These are phyloP conservation scores for Azorinus chamasolen DNA, from an alignment of 2,888 invertebrate species.

Conservation along the genomic window DNA sequence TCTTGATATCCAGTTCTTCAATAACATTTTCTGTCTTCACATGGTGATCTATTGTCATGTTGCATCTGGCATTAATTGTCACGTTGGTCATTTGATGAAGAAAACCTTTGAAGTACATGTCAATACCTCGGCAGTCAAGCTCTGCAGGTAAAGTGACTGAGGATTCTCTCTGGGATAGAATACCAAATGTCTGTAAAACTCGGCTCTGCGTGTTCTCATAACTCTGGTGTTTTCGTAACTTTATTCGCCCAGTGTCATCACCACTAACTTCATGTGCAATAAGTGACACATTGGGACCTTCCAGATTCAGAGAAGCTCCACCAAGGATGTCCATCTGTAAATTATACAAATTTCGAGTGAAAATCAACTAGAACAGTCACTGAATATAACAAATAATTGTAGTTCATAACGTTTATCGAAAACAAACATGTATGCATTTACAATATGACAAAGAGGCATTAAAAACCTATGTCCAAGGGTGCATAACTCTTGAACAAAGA, in stretches of 20 bases:
- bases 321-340: constrained; percentile 71
- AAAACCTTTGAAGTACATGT: constrained; percentile 73
- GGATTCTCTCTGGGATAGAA: constrained; percentile 70
- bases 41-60: constrained; percentile 70
- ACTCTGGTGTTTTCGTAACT: constrained; percentile 61
- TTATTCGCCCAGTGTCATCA: constrained; percentile 71
- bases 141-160: constrained; percentile 64
- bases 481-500: too few relatives aligned
- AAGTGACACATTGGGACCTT: constrained; percentile 58
- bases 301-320: constrained; percentile 71
- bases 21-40: constrained; percentile 61
- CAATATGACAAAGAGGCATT: too few relatives aligned
- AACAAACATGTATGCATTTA: too few relatives aligned
- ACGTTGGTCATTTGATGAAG: constrained; percentile 68
- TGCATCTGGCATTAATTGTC: constrained; percentile 73
- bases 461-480: too few relatives aligned
- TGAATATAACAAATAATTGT: too few relatives aligned
- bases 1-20: constrained; percentile 75
- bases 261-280: constrained; percentile 59
- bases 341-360: too few relatives aligned
- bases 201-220: constrained; percentile 56
- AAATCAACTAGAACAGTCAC: too few relatives aligned
- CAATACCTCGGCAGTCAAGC: constrained; percentile 73
- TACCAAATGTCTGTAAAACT: constrained; percentile 64
- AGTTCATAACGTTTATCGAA: too few relatives aligned